Percentiles rank a stretch among this genome's conserved stretches.
Conservation (phyloP, 2,113 vertebrate species). For the Hippolais icterina region DNA sequence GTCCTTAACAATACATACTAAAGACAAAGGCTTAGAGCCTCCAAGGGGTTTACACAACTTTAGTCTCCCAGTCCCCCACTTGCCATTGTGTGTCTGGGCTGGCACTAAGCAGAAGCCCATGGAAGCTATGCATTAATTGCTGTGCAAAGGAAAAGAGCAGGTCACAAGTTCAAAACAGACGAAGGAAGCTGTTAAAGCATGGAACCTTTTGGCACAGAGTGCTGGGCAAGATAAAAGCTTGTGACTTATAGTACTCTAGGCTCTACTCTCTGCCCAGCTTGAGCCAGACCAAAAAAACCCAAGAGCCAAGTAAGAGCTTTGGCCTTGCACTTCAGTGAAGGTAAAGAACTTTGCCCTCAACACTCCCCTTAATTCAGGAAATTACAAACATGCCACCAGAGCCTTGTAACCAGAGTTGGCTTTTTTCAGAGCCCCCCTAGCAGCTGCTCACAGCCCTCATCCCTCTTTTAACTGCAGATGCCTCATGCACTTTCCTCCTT, state of each 20-base stretch:
- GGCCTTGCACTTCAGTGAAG: background rate
- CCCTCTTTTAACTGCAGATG: background rate
- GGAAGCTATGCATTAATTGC: background rate
- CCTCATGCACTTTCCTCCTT: background rate
- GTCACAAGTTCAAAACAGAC: background rate
- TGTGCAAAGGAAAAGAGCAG: background rate
- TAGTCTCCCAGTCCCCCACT: background rate
- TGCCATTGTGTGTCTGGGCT: background rate
- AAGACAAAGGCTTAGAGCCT: constrained; percentile 9
- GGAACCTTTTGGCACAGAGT: background rate
- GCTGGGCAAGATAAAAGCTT: background rate
- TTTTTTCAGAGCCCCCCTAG: background rate
- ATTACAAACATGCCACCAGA: background rate
- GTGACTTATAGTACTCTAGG: background rate
- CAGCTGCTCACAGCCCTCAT: background rate
- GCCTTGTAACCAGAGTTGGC: background rate
- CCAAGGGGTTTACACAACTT: background rate
- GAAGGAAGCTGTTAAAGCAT: background rate
- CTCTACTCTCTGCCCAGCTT: background rate
- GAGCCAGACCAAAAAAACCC: background rate
- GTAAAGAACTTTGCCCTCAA: background rate
- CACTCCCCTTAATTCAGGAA: background rate
- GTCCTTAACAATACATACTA: background rate
- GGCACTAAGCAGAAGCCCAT: background rate
- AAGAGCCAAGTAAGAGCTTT: background rate